Conservation (phyloP, 1,140 invertebrate species). For the Globodera rostochiensis region DNA sequence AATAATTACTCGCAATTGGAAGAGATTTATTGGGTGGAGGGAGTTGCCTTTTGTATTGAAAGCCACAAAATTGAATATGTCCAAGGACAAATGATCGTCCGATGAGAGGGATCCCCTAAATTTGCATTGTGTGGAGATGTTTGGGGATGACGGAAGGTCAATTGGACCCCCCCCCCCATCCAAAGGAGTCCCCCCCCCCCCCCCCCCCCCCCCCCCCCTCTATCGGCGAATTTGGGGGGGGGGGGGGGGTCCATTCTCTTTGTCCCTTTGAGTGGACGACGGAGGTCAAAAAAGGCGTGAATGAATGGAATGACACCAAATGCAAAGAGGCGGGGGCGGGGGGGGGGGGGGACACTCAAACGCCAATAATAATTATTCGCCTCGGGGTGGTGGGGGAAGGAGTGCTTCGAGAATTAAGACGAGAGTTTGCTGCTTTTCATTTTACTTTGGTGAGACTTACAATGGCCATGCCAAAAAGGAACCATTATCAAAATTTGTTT, state of each 20-base stretch:
- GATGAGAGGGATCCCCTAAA: neutral
- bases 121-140: slow-evolving; percentile 1
- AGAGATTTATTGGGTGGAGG: no score
- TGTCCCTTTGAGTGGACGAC: neutral
- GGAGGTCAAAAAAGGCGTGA: slow-evolving; percentile 20
- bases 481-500: no score
- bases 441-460: no score
- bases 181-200: no score
- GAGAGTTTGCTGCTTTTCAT: no score
- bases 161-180: neutral
- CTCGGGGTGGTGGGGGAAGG: no score
- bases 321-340: no score
- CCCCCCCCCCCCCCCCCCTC: neutral
- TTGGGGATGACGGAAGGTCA: slow-evolving; percentile 7
- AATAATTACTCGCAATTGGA: no score
- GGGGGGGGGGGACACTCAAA: neutral
- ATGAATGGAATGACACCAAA: neutral
- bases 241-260: neutral
- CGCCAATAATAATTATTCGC: neutral
- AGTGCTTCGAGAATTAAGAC: neutral
- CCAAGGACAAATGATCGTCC: neutral
- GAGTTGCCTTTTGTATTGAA: neutral
- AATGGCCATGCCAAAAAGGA: no score
- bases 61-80: neutral
- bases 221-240: no score